Evolutionary conservation across 2,888 invertebrate species (phyloP), one percentile per base, ranked within the genome.

Genomic region (Encarsia formosa): DNA sequence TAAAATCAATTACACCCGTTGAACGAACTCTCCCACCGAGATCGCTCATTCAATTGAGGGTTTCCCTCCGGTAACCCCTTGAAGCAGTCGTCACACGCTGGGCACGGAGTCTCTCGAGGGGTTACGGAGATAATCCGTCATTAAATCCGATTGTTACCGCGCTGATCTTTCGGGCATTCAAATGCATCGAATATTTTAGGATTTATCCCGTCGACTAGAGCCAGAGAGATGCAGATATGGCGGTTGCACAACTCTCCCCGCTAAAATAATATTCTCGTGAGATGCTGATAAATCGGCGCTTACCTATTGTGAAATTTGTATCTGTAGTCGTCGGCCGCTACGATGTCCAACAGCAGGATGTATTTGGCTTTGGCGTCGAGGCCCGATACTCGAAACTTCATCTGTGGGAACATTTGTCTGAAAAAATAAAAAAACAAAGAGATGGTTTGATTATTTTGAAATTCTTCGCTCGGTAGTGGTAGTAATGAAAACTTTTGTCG

Each of bases 401-500:
- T 93, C 79, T 94, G 91, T 78, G 95, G 95, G 83, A 95, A 95
- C 91, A 95, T 95, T 81, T 94, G 90, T 83, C 94, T 94, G 87
- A 63, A 66, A 71, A 4, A 13, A 39, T 4, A 46, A 4, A 37
- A 45, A 37, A 26, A 11, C 26, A 26, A 26, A 26, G 6, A 11
- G 26, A 26, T 26, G 6, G 26, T 26, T 8, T 26, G 6, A 26
- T 8, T 8, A 11, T 26, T 11, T 8, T 26, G 26, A 26, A 11
- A 26, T 8, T 26, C 26, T 6, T 26, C 26, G 26, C 26, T 6
- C 26, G 26, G n/a, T n/a, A n/a, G n/a, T n/a, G n/a, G n/a, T n/a
- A n/a, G n/a, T n/a, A n/a, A n/a, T n/a, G n/a, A n/a, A n/a, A n/a
- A n/a, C n/a, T n/a, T n/a, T n/a, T n/a, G n/a, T n/a, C n/a, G n/a